phyloP scores from a whole-genome alignment of 2,113 vertebrate genomes.

The Ptilorrhoa leucosticta region DNA sequence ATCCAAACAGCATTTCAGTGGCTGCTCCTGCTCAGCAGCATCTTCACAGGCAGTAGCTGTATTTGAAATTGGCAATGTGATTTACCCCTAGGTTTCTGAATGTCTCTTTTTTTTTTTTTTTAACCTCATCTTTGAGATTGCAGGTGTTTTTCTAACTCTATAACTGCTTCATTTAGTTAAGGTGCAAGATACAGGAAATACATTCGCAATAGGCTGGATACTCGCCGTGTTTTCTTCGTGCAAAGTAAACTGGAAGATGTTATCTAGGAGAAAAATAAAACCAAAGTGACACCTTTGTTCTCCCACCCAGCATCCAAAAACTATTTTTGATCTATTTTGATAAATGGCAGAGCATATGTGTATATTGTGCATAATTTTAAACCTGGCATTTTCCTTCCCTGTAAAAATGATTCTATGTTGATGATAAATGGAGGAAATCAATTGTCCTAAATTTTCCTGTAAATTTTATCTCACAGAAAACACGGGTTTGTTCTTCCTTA shows the following conservation, averaged over 20 bases:
- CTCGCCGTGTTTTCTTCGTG: not conserved
- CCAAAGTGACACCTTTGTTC: not conserved
- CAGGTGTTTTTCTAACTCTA: not conserved
- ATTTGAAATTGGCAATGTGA: not conserved
- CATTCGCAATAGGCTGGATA: not conserved
- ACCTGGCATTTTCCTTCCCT: not conserved
- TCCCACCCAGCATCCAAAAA: not conserved
- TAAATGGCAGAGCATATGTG: not conserved
- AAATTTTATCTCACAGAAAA: not conserved
- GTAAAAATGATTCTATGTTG: not conserved
- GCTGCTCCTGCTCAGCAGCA: not conserved
- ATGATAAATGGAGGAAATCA: not conserved
- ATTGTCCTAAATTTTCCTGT: not conserved
- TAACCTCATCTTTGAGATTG: not conserved
- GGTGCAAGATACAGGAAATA: not conserved
- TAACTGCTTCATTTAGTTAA: not conserved
- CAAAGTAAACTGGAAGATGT: not conserved
- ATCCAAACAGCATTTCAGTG: not conserved
- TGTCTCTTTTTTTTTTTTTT: not conserved
- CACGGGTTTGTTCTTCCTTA: not conserved
- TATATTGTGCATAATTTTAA: not conserved
- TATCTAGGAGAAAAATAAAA: not conserved
- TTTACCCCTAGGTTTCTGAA: not conserved
- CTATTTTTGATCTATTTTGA: not conserved
- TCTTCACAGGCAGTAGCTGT: not conserved